These are phyloP conservation scores for Sesamia nonagrioides DNA, from an alignment of 1,140 invertebrate genomes.

Conservation along the genomic window DNA sequence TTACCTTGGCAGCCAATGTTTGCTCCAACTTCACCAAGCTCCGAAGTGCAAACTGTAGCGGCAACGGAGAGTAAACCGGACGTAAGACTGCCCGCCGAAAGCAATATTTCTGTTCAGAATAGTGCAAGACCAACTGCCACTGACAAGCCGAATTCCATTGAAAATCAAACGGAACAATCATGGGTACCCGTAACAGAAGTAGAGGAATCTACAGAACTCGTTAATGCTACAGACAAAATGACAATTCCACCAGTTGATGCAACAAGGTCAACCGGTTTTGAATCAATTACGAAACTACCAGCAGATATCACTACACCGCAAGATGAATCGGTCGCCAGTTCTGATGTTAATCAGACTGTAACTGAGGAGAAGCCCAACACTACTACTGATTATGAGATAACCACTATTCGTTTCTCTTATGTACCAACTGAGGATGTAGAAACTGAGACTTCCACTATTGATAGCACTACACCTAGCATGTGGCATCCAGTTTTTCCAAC, in stretches of 20 bases:
- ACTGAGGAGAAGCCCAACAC: constrained; percentile 57
- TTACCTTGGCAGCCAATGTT: constrained; percentile 69
- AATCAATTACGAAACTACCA: constrained; percentile 84
- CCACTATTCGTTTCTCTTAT: constrained; percentile 81
- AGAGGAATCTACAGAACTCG: constrained; percentile 55
- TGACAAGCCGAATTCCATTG: constrained; percentile 42
- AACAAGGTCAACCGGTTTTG: constrained; percentile 78
- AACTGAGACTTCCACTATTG: constrained; percentile 58
- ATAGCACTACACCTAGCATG: constrained; percentile 54
- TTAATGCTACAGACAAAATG: constrained; percentile 57
- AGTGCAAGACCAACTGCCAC: constrained; percentile 62
- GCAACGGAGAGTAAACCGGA: constrained; percentile 69
- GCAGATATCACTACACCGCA: constrained; percentile 76
- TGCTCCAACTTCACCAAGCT: constrained; percentile 49
- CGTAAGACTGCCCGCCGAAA: constrained; percentile 71
- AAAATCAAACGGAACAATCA: constrained; percentile 55
- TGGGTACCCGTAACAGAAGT: constrained; percentile 69
- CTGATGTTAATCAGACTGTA: constrained; percentile 63
- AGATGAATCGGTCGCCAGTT: constrained; percentile 67
- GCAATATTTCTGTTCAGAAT: constrained; percentile 76
- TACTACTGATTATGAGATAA: constrained; percentile 79
- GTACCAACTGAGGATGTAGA: constrained; percentile 70
- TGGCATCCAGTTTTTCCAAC: constrained; percentile 74
- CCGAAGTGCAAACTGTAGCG: constrained; percentile 51
- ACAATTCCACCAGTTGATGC: constrained; percentile 73